Evolutionary conservation across 2,888 invertebrate genomes (phyloP).

Genomic region (Ashinkailepas kermadecensis): DNA sequence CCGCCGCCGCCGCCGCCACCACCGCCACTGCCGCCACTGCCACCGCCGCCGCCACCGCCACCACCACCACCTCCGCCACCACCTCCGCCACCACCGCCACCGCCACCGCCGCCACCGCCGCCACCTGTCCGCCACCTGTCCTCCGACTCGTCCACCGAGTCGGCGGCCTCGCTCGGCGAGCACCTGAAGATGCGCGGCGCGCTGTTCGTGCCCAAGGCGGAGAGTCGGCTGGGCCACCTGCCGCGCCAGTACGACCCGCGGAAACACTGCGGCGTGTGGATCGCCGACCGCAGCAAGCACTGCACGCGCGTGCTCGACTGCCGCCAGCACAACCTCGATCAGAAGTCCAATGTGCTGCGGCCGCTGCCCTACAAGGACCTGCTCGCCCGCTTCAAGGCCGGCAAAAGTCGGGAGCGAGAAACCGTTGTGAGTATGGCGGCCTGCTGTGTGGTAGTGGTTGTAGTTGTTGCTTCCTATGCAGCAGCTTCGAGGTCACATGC

Average conservation of each 20-base stretch:
- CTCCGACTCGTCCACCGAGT: not conserved
- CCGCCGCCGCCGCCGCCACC: too few species aligned
- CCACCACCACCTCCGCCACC: too few species aligned
- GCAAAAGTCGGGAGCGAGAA: constrained; percentile 5
- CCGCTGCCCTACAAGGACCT: constrained; percentile 7
- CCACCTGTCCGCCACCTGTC: not conserved
- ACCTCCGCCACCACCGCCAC: too few species aligned
- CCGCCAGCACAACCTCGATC: constrained; percentile 29
- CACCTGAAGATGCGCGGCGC: not conserved
- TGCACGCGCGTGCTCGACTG: constrained; percentile 34
- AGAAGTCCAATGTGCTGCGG: constrained; percentile 11
- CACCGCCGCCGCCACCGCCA: too few species aligned
- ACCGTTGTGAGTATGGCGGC: not conserved
- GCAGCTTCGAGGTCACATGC: too few species aligned
- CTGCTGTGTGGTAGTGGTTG: too few species aligned
- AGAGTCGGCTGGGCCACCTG: not conserved
- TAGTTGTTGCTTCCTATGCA: too few species aligned
- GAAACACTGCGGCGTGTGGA: constrained; percentile 33
- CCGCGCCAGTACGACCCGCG: constrained; percentile 33
- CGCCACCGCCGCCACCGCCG: not conserved
- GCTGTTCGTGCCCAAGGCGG: not conserved
- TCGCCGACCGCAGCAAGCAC: constrained; percentile 32
- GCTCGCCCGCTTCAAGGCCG: constrained; percentile 3
- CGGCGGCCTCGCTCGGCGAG: not conserved
- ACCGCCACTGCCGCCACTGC: too few species aligned